Base-by-base conservation (phyloP, 2,113 vertebrate species). In the Hirundichthys speculiger region DNA sequence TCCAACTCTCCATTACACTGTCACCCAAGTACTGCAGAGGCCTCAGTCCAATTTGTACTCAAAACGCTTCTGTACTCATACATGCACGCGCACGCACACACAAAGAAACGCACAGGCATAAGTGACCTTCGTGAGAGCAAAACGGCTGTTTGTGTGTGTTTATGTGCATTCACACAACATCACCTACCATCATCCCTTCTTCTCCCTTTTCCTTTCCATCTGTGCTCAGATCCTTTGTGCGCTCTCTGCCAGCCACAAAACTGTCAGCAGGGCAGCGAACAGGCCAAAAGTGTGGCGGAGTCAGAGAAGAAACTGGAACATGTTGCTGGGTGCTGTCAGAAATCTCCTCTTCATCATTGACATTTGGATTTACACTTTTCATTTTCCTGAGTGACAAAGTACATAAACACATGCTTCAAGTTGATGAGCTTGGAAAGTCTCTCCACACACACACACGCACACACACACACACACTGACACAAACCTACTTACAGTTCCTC, bases 361-460 rank as follows among this genome's bases (percentile, higher is more conserved):
- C 84, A 62, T 84, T 82, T 80, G 77, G 79, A 90, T 88, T 90
- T 88, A 90, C 89, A 88, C 88, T 79, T 90, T 80, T 91, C 88
- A 86, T 92, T 84, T 90, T 88, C 73, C 47, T 82, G 86, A 91
- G 76, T 89, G 86, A 89, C 89, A 92, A 86, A 91, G 84, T 88
- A 86, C 76, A 91, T 90, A 91, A 92, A 92, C 88, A 88, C 77
- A 78, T 49, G 62, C 83, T 85, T 79, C 73, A 73, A 83, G 81
- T 78, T 34, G 43, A 68, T 73, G 69, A 69, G 73, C 76, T 89
- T 86, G 86, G 82, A 86, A 85, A 68, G 74, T 69, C 25, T 15
- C 46, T 48, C 7, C 30, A 42, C 58, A 55, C 56, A 46, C 62
- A 64, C 43, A 68, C 43, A 68, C 57, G 65, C 52, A 80, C 64